Evolutionary conservation across 2,113 vertebrate genomes (phyloP).

Genomic region (Dascyllus trimaculatus): DNA sequence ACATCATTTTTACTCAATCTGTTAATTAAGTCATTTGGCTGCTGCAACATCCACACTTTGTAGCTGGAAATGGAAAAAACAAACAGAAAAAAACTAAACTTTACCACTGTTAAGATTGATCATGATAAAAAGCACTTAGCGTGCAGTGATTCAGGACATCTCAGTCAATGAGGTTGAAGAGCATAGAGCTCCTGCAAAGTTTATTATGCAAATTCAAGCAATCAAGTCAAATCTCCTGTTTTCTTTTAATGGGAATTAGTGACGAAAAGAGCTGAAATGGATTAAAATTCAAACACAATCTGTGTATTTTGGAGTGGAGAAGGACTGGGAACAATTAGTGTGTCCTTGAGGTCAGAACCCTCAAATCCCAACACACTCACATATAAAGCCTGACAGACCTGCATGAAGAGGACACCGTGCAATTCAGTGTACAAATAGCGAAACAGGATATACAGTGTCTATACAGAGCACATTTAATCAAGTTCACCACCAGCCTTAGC

Average conservation of each 20-base stretch:
- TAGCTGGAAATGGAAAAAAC: neutral
- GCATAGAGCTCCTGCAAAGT: slow-evolving; percentile 36
- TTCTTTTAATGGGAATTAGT: neutral
- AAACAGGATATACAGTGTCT: too few relatives aligned
- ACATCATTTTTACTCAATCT: slow-evolving; percentile 30
- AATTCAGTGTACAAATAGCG: too few relatives aligned
- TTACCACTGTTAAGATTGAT: slow-evolving; percentile 23
- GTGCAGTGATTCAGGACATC: slow-evolving; percentile 50
- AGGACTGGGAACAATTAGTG: neutral
- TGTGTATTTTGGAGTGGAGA: neutral
- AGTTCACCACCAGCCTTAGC: neutral
- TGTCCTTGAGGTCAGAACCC: neutral
- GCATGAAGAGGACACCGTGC: too few relatives aligned
- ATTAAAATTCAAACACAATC: neutral
- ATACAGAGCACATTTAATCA: neutral
- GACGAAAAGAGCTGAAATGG: neutral
- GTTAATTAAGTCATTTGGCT: slow-evolving; percentile 38
- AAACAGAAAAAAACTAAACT: neutral
- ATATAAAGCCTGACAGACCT: neutral
- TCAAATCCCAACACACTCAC: neutral
- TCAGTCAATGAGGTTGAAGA: slow-evolving; percentile 11
- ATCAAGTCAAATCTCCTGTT: neutral
- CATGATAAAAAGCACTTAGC: slow-evolving; percentile 43
- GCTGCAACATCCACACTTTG: neutral
- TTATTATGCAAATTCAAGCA: slow-evolving; percentile 29